Base-by-base conservation (phyloP, 1,140 invertebrate species). In the Trichonephila clavipes region DNA sequence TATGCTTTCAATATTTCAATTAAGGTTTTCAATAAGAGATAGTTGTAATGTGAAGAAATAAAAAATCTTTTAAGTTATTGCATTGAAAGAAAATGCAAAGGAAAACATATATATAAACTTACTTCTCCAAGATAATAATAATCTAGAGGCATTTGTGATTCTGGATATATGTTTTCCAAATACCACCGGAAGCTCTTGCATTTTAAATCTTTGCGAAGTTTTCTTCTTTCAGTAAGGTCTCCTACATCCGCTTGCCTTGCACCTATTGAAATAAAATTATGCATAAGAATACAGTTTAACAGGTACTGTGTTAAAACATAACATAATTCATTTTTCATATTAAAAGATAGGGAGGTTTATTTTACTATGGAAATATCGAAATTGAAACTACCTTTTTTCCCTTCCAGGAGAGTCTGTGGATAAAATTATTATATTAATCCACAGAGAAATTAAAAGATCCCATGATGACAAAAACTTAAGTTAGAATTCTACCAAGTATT, bases 161-260 rank as follows among this genome's bases (percentile, higher is more conserved):
- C 98, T 0, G 98, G 98, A 94, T 96, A 97, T 19, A 97, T 96
- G 95, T 96, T 96, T 96, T 99, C 98, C 95, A 99, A 96, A 96
- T 99, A 99, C 99, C 99, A 99, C 95, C 98, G 97, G 96, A 99
- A 99, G 83, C 97, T 98, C 96, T 99, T 99, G 96, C 99, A 99
- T 95, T 99, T 97, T 64, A 99, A 96, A 88, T 97, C 96, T 95
- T 98, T 97, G 16, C 99, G 96, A 5, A 99, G 95, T 86, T 97
- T 96, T 94, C 97, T 96, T 5, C 98, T 96, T 94, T 97, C 97
- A 58, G 97, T 97, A 7, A 99, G 97, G 96, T 99, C 98, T 51
- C 98, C 98, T 28, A 98, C 97, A n/a, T 97, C 97, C 92, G 98
- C 98, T 95, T 97, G 98, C 94, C 97, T 96, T 64, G 98, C 98